These are phyloP conservation scores for Acanthaster planci DNA, from an alignment of 35 echinoderm and acorn worm species.

Conservation along the genomic window DNA sequence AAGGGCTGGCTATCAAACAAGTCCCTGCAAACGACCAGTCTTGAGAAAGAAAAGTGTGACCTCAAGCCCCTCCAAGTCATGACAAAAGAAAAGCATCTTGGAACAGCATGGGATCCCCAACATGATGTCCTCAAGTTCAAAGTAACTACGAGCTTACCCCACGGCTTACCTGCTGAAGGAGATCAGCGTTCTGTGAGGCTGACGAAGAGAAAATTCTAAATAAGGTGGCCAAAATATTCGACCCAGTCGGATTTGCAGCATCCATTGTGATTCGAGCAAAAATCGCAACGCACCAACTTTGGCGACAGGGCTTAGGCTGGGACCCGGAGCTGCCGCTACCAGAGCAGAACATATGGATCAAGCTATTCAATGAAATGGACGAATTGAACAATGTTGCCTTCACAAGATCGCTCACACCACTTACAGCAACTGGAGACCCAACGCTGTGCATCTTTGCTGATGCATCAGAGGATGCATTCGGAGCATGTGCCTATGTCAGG, in stretches of 20 bases:
- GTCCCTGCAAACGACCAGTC: not conserved
- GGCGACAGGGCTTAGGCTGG: constrained; percentile 49
- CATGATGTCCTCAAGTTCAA: constrained; percentile 32
- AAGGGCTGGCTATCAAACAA: constrained; percentile 60
- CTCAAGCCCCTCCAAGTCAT: constrained; percentile 11
- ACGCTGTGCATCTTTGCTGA: too few species aligned
- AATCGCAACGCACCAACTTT: constrained; percentile 41
- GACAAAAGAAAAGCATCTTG: constrained; percentile 55
- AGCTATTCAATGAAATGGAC: constrained; percentile 33
- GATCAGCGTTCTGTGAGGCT: constrained; percentile 6
- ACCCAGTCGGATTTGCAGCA: constrained; percentile 58
- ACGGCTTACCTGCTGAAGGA: not conserved
- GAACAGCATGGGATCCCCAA: constrained; percentile 36
- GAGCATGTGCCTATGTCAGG: not conserved
- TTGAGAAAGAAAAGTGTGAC: not conserved
- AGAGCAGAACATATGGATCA: not conserved
- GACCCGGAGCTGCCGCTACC: constrained; percentile 25
- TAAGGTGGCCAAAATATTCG: constrained; percentile 42
- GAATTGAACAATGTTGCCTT: constrained; percentile 27
- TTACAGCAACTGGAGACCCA: not conserved
- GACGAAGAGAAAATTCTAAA: constrained; percentile 54
- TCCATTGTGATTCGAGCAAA: constrained; percentile 35
- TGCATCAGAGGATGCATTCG: not conserved
- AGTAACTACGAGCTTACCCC: constrained; percentile 4
- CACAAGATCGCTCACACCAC: constrained; percentile 44